phyloP scores from a whole-genome alignment of 2,797 vertebrate genomes.

The Acanthornis magna region DNA sequence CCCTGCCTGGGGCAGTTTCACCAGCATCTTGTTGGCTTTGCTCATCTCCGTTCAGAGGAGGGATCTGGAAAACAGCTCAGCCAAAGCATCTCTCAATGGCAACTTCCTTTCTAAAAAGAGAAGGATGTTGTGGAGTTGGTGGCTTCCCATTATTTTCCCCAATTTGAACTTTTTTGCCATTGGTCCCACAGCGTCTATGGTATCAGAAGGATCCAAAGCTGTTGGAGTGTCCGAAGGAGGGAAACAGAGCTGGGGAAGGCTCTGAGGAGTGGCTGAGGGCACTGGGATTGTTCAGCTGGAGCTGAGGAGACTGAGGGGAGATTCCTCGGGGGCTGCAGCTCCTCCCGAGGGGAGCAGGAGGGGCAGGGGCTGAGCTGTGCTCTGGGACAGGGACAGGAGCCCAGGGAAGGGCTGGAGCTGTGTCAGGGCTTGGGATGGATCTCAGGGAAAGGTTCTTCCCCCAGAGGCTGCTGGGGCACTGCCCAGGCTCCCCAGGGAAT shows the following conservation, averaged over 20 bases:
- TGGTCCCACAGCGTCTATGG: not conserved
- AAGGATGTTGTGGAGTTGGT: constrained; percentile 30
- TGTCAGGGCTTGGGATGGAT: not conserved
- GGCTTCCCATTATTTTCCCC: constrained; percentile 39
- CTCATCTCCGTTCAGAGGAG: not conserved
- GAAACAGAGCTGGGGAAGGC: not conserved
- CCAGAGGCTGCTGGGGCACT: not conserved
- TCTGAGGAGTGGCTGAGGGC: not conserved
- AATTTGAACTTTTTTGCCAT: not conserved
- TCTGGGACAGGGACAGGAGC: not conserved
- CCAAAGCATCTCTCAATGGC: not conserved
- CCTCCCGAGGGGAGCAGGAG: not conserved
- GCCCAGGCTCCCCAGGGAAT: not conserved
- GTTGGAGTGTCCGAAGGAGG: not conserved
- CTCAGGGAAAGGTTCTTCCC: not conserved
- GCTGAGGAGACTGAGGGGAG: not conserved
- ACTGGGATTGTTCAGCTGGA: not conserved
- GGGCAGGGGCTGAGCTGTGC: not conserved
- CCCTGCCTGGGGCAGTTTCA: not conserved
- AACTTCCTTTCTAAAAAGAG: constrained; percentile 30
- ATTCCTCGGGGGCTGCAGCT: not conserved
- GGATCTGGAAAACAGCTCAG: not conserved
- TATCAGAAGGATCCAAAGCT: not conserved
- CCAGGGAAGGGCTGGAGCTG: not conserved
- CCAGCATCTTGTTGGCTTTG: not conserved